Conservation (phyloP, 2,888 invertebrate genomes). For the Hirudinaria manillensis region DNA sequence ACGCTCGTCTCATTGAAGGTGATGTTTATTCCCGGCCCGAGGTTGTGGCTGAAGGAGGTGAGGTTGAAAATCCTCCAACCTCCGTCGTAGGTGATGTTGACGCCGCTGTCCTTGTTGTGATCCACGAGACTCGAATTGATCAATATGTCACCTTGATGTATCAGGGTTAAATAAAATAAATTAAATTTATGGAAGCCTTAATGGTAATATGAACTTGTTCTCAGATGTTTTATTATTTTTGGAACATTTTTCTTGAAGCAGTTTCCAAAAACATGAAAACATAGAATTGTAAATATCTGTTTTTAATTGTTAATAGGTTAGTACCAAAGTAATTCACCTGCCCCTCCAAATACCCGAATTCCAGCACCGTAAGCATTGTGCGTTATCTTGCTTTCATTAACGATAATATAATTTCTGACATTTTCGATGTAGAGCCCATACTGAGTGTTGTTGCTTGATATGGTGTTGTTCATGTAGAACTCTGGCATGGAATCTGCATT, state of each 20-base stretch:
- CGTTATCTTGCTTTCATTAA: conserved; percentile 74
- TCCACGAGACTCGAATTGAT: conserved; percentile 82
- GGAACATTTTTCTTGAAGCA: too few species aligned
- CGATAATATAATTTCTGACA: conserved; percentile 77
- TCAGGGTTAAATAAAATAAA: not conserved
- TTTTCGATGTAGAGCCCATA: conserved; percentile 90
- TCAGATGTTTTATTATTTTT: too few species aligned
- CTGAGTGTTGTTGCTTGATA: conserved; percentile 81
- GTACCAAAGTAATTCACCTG: conserved; percentile 46
- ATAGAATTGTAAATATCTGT: too few species aligned
- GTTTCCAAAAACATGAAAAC: not conserved
- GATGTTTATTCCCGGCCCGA: conserved; percentile 62
- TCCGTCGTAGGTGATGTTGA: conserved; percentile 90
- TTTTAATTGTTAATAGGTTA: too few species aligned
- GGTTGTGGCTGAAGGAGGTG: conserved; percentile 77
- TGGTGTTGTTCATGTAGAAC: conserved; percentile 69
- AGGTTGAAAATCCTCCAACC: conserved; percentile 85
- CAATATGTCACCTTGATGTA: conserved; percentile 71
- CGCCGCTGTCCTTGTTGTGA: conserved; percentile 69
- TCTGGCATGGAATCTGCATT: conserved; percentile 43
- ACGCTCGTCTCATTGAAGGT: conserved; percentile 46
- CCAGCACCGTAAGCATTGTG: conserved; percentile 81
- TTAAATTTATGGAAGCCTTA: not conserved
- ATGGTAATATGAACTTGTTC: not conserved
- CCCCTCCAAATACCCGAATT: conserved; percentile 79